Percentiles rank a stretch among this genome's conserved stretches.
phyloP scores from a whole-genome alignment of 2,888 invertebrate genomes.

The Halictus quadricinctus region DNA sequence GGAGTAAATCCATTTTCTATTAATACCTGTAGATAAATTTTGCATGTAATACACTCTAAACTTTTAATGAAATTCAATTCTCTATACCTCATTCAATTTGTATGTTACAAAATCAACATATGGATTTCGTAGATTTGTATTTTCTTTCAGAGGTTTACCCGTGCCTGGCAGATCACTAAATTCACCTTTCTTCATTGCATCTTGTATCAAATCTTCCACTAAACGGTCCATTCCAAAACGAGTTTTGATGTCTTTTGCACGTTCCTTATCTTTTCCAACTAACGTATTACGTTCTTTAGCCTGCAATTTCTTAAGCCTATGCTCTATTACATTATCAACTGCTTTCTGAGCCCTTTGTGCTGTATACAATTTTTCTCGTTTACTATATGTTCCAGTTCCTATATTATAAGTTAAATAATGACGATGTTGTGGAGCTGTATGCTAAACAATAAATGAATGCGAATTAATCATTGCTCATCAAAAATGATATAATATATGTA shows the following conservation, averaged over 20 bases:
- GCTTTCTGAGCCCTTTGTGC: slow-evolving; percentile 88
- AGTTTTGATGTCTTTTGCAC: slow-evolving; percentile 77
- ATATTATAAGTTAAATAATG: slow-evolving; percentile 91
- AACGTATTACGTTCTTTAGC: slow-evolving; percentile 82
- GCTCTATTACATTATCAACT: slow-evolving; percentile 87
- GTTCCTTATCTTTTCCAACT: slow-evolving; percentile 72
- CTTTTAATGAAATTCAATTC: neutral
- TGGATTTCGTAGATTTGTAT: slow-evolving; percentile 88
- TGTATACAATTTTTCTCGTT: slow-evolving; percentile 90
- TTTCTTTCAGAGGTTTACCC: slow-evolving; percentile 90
- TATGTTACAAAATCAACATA: slow-evolving; percentile 95
- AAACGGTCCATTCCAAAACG: slow-evolving; percentile 91
- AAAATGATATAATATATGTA: neutral
- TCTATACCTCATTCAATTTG: slow-evolving; percentile 89
- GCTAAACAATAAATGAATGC: slow-evolving; percentile 82
- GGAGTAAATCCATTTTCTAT: slow-evolving; percentile 95
- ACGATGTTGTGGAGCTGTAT: slow-evolving; percentile 94
- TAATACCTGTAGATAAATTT: slow-evolving; percentile 84
- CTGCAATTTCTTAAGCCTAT: slow-evolving; percentile 85
- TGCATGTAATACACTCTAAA: slow-evolving; percentile 5
- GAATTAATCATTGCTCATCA: slow-evolving; percentile 14
- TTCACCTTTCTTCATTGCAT: slow-evolving; percentile 94
- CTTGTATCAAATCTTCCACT: slow-evolving; percentile 95
- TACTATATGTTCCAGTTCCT: slow-evolving; percentile 90
- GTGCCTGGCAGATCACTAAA: slow-evolving; percentile 92